Base-by-base conservation (phyloP, 2,888 invertebrate species). In the Polydrusus cervinus region DNA sequence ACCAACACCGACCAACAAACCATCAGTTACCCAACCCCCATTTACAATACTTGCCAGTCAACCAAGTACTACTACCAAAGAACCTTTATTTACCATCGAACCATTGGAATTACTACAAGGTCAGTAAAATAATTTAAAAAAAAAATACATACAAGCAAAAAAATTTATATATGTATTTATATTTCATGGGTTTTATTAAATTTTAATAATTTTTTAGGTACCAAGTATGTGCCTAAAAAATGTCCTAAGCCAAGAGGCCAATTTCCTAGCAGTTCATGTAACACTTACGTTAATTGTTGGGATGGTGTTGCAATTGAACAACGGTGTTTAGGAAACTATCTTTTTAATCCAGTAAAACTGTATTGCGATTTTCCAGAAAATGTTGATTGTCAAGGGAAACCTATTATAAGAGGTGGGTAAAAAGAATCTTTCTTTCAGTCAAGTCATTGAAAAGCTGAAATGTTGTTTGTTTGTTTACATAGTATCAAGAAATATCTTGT, bases 201-300 rank as follows among this genome's bases (percentile, higher is more conserved):
- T 3, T 3, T n/a, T 43, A n/a, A n/a, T n/a, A 43, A 20, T 45
- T 30, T 61, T 64, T 43, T 18, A 71, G 71, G 64, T 9, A 9
- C n/a, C 25, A 25, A 25, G n/a, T 43, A 66, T n/a, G 16, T 68
- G 34, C 51, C 38, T 16, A 49, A 49, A 51, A 51, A 40, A 30
- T 91, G 91, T 74, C 81, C 87, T 38, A 87, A 88, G 10, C 88
- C 88, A 38, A 87, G 91, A 60, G 90, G 92, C 2, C 93, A 93
- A 83, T 91, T 92, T 78, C 90, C 92, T 0, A 90, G 91, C 10
- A 88, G 89, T 0, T 85, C 88, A 6, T 93, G 93, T 81, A 89
- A 89, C 51, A 91, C 89, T 80, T 93, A 91, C 83, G 82, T 93
- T 13, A 93, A 93, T 84, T 93, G 93, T 83, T 93, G 93, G 93